Evolutionary conservation across 2,888 invertebrate species (phyloP).

Genomic region (Nymphalis c-album): DNA sequence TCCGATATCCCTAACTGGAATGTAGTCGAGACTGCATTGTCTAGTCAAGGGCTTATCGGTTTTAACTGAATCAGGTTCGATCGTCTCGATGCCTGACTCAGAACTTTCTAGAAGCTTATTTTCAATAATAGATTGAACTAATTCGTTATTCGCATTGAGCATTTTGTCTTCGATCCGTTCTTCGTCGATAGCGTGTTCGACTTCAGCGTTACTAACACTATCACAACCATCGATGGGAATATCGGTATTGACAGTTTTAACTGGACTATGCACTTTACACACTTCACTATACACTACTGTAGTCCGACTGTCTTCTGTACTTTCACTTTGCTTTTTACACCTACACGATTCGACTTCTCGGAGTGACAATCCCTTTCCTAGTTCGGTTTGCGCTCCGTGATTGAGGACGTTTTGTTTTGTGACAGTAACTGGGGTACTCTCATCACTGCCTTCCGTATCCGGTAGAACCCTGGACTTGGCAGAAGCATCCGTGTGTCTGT

Average conservation of each 20-base stretch:
- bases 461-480: conserved; percentile 41
- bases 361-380: conserved; percentile 70
- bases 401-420: conserved; percentile 60
- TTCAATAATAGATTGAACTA: conserved; percentile 63
- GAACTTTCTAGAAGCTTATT: conserved; percentile 65
- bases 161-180: conserved; percentile 46
- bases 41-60: conserved; percentile 65
- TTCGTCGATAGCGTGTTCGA: conserved; percentile 63
- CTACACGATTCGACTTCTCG: conserved; percentile 71
- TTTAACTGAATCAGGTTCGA: conserved; percentile 55
- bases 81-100: conserved; percentile 67
- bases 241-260: conserved; percentile 58
- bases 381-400: conserved; percentile 75
- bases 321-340: conserved; percentile 52
- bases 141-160: conserved; percentile 53
- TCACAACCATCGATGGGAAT: conserved; percentile 64
- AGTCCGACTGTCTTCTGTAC: conserved; percentile 58
- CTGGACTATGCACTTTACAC: conserved; percentile 82
- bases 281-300: conserved; percentile 83
- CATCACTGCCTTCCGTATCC: conserved; percentile 51
- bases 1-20: conserved; percentile 76
- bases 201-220: conserved; percentile 54
- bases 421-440: conserved; percentile 50
- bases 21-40: conserved; percentile 75
- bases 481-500: conserved; percentile 78